These are phyloP conservation scores for Borostomias antarcticus DNA, from an alignment of 2,797 vertebrate genomes.

Conservation along the genomic window DNA sequence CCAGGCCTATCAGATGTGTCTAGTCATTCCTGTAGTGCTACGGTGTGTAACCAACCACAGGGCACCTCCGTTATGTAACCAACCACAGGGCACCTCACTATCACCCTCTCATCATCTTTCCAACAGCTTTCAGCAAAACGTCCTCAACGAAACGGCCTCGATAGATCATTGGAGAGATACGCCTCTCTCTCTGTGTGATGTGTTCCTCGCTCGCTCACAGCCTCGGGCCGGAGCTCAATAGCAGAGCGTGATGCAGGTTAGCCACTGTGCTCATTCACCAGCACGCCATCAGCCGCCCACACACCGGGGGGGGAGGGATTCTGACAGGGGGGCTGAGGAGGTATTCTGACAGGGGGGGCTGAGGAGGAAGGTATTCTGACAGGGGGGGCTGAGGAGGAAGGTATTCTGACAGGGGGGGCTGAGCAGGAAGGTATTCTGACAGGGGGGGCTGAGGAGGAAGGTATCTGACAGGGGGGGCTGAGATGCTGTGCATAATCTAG, in stretches of 20 bases:
- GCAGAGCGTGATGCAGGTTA: neutral
- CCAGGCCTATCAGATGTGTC: neutral
- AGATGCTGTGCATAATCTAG: too few relatives aligned
- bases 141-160: neutral
- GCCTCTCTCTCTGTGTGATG: neutral
- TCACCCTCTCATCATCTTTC: neutral
- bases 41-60: neutral
- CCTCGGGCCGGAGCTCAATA: neutral
- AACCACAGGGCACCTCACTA: neutral
- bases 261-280: neutral
- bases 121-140: too few relatives aligned
- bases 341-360: too few relatives aligned
- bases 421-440: too few relatives aligned
- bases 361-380: too few relatives aligned
- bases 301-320: too few relatives aligned
- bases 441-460: too few relatives aligned
- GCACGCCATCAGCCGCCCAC: too few relatives aligned
- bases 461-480: too few relatives aligned
- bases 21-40: neutral
- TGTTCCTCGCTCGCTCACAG: neutral
- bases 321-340: too few relatives aligned
- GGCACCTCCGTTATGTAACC: neutral
- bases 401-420: too few relatives aligned
- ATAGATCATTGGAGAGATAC: neutral
- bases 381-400: too few relatives aligned